These are phyloP conservation scores for Cataglyphis rosenhaueri DNA, from an alignment of 2,888 invertebrate species.

Conservation along the genomic window DNA sequence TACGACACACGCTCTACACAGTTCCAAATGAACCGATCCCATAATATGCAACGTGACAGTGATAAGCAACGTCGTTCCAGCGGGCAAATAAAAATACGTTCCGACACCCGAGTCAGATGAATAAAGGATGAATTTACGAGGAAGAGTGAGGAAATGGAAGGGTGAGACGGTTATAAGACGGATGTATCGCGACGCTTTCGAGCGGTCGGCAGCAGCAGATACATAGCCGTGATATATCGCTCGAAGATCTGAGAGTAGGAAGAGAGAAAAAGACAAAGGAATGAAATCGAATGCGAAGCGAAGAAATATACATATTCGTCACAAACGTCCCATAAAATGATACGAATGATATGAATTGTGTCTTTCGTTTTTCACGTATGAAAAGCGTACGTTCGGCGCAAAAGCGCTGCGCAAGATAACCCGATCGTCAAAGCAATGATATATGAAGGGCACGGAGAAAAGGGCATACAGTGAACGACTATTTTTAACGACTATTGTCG, in stretches of 20 bases:
- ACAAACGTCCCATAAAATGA: constrained; percentile 28
- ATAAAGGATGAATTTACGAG: constrained; percentile 48
- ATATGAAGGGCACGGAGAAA: constrained; percentile 33
- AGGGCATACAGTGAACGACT: neutral
- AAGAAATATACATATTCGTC: constrained; percentile 26
- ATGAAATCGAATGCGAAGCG: constrained; percentile 1
- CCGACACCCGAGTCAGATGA: constrained; percentile 25
- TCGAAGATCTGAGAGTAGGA: neutral
- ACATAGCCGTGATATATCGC: constrained; percentile 25
- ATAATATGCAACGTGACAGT: constrained; percentile 20
- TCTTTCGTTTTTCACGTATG: neutral
- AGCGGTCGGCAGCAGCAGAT: constrained; percentile 36
- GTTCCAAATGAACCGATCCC: constrained; percentile 23
- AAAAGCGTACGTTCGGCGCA: neutral
- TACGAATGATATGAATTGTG: constrained; percentile 12
- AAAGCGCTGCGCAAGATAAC: neutral
- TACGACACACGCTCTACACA: neutral
- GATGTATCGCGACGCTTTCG: constrained; percentile 37
- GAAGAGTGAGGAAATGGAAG: neutral
- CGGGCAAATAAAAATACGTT: constrained; percentile 31
- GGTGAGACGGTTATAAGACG: constrained; percentile 19
- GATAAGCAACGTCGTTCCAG: constrained; percentile 20
- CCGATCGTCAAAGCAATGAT: constrained; percentile 23
- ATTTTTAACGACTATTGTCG: neutral
- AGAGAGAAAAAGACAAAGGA: neutral